Base-by-base conservation (phyloP, 2,113 vertebrate genomes). In the Catagonus wagneri region DNA sequence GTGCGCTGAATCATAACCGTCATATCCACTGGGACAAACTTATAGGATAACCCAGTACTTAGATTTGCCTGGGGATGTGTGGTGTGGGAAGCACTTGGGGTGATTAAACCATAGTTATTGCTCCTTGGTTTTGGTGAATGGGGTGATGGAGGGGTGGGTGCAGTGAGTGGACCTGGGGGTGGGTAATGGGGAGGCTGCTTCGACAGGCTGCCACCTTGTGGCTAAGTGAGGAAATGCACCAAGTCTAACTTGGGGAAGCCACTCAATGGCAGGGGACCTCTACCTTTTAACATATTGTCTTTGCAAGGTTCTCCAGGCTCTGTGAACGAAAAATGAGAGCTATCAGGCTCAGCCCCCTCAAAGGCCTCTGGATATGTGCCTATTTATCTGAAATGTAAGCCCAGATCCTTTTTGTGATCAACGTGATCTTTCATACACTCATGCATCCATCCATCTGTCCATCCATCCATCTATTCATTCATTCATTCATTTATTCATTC, bases 191-290 rank as follows among this genome's bases (percentile, higher is more conserved):
- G 44, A 44, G 80, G 29, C 3, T 7, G 56, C 29, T 27, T 0
- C 4, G 36, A 66, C 14, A 76, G 60, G 27, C 29, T 78, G 84
- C 84, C 96, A 66, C 91, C 96, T 84, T 81, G 91, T 92, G 95
- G 87, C 36, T 52, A 0, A 32, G 3, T 36, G 12, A 65, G 44
- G 60, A 83, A 96, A n/a, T 36, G 79, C 83, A 93, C 23, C 16
- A 52, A 60, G 34, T 13, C 89, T 34, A 16, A 56, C 27, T 8
- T n/a, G 0, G 10, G 10, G 17, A 61, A 68, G 7, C 7, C 0
- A 34, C 72, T 74, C 44, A 50, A 2, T 0, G 32, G 32, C 29
- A 1, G 36, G 34, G 13, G 9, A 54, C 6, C 1, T 23, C 50
- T 20, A 5, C 12, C 4, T 76, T 93, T 61, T 34, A 83, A 74